Evolutionary conservation across 2,888 invertebrate species (phyloP).

Genomic region (Sericinus montela): DNA sequence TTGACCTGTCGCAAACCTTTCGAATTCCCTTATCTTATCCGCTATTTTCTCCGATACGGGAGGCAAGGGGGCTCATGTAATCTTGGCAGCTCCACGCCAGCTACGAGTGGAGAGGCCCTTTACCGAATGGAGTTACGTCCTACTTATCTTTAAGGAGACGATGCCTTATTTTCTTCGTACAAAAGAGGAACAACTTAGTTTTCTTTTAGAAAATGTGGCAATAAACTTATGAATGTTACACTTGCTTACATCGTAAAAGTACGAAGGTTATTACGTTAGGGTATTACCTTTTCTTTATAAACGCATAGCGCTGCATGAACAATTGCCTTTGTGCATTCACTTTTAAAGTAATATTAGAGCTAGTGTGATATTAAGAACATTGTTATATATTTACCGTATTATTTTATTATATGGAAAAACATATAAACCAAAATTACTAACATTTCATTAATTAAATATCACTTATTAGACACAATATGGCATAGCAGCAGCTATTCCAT

Average conservation of each 20-base stretch:
- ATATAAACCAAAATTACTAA: too few species aligned
- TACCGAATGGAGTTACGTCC: constrained; percentile 76
- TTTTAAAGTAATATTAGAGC: background rate
- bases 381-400: too few species aligned
- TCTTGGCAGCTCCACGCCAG: constrained; percentile 59
- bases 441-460: too few species aligned
- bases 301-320: constrained; percentile 4
- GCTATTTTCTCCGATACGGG: constrained; percentile 51
- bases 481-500: too few species aligned
- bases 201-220: constrained; percentile 51
- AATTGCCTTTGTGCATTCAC: constrained; percentile 7
- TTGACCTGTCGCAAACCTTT: constrained; percentile 52
- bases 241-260: constrained; percentile 15
- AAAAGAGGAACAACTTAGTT: constrained; percentile 60
- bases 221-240: constrained; percentile 39
- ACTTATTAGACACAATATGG: too few species aligned
- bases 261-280: constrained; percentile 11
- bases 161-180: constrained; percentile 70
- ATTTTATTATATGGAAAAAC: too few species aligned
- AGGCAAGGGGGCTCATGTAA: constrained; percentile 49
- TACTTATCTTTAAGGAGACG: constrained; percentile 75
- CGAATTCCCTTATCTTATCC: constrained; percentile 54
- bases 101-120: constrained; percentile 72
- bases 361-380: too few species aligned
- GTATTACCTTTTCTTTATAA: constrained; percentile 12